Percentiles rank a stretch among this genome's conserved stretches.
Evolutionary conservation across 2,113 vertebrate species (phyloP).

Genomic region (Amia ocellicauda): DNA sequence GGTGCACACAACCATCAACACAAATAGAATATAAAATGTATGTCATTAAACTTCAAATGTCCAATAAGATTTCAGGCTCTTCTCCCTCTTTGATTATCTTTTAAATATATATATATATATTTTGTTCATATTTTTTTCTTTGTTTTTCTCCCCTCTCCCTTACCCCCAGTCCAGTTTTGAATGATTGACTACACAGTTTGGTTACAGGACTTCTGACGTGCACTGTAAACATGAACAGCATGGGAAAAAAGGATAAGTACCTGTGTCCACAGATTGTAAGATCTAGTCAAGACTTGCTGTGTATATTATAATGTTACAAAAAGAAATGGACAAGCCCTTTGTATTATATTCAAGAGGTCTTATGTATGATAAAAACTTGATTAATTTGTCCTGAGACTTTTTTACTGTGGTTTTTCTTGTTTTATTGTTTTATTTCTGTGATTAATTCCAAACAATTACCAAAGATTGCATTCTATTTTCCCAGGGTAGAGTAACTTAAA

Average conservation of each 20-base stretch:
- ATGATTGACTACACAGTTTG: conserved; percentile 92
- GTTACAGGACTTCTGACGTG: conserved; percentile 96
- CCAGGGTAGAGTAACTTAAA: no score
- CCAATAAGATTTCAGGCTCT: conserved; percentile 22
- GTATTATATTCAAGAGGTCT: conserved; percentile 99
- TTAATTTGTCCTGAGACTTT: conserved; percentile 93
- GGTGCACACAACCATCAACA: conserved; percentile 22
- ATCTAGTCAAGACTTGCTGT: conserved; percentile 99
- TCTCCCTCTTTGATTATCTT: conserved; percentile 15
- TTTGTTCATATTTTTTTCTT: conserved; percentile 37
- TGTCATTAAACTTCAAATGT: conserved; percentile 28
- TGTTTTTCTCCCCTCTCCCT: conserved; percentile 37
- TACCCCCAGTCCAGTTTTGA: conserved; percentile 79
- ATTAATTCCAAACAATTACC: no score
- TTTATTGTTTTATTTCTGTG: neutral
- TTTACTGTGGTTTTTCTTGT: conserved; percentile 76
- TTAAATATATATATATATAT: neutral
- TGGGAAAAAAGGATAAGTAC: conserved; percentile 95
- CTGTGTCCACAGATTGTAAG: conserved; percentile 99
- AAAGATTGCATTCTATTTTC: no score
- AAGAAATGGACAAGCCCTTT: conserved; percentile 89
- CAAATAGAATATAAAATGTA: conserved; percentile 25
- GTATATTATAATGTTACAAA: conserved; percentile 97
- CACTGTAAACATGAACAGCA: conserved; percentile 99
- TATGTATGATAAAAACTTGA: conserved; percentile 99